Percentiles rank a stretch among this genome's conserved stretches.
phyloP scores from a whole-genome alignment of 2,113 vertebrate genomes.

The Ameiurus melas region DNA sequence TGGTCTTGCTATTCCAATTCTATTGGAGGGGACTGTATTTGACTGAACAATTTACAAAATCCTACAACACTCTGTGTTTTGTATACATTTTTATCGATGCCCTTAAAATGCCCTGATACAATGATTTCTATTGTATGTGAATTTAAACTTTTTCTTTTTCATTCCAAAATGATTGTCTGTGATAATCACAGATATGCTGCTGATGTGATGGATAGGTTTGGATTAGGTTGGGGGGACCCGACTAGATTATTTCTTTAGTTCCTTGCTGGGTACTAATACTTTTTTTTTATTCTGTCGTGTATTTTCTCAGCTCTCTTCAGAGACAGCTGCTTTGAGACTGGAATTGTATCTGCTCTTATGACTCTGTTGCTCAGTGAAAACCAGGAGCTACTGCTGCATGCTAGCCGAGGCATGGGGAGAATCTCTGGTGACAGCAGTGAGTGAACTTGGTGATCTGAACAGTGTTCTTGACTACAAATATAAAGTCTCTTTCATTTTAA shows the following conservation, averaged over 20 bases:
- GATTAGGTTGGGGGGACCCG: background rate
- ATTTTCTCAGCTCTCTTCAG: constrained; percentile 75
- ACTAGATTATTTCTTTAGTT: background rate
- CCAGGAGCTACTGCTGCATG: constrained; percentile 77
- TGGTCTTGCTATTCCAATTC: background rate
- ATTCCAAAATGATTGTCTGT: background rate
- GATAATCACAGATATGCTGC: background rate
- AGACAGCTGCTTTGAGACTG: constrained; percentile 76
- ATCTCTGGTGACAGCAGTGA: constrained; percentile 80
- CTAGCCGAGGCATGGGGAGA: constrained; percentile 74
- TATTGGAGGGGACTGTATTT: background rate
- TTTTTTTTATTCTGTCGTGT: background rate
- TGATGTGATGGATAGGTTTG: background rate
- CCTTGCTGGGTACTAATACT: background rate
- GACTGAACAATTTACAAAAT: background rate
- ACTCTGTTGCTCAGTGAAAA: constrained; percentile 77
- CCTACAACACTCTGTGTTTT: background rate
- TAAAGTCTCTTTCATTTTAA: background rate
- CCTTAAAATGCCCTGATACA: background rate
- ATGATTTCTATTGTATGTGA: background rate
- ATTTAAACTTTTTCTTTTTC: background rate
- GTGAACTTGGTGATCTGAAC: constrained; percentile 32
- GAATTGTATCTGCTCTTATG: constrained; percentile 73
- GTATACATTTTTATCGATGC: background rate
- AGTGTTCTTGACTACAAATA: background rate